Evolutionary conservation across 1,140 invertebrate species (phyloP), one percentile per base, ranked within the genome.

Genomic region (Phthorimaea operculella): DNA sequence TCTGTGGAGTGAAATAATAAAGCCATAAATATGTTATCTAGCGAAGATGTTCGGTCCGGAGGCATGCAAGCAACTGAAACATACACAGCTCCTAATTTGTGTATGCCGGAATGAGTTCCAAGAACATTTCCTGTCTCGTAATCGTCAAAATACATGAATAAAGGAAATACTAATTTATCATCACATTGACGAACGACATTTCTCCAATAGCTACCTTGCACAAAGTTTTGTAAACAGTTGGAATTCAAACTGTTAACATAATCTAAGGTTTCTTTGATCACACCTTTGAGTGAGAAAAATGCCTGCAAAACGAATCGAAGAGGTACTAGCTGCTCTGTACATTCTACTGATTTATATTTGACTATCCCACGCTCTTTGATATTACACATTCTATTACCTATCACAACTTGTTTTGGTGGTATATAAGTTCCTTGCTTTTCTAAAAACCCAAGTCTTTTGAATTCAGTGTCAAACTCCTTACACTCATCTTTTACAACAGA

Each of bases 81-180:
- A 56, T 70, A 70, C 21, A 64, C 57, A 12, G 58, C 60, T 14
- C 69, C 69, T 36, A 72, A 55, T 34, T 66, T 49, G 57, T 71
- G 62, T 14, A 42, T 58, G 49, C 68, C 64, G 15, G 59, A 45
- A 49, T 60, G 62, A 12, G 39, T 62, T 12, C 63, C 71, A 10
- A 72, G 34, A 15, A 47, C 34, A 55, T 74, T 72, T 17, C 63
- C 59, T 9, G 58, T 54, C 51, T 69, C 60, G 1, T 62, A 52
- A 55, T 72, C 66, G 51, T 66, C 66, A 50, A 59, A 65, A 54
- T 51, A 63, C 21, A 63, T 9, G 52, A 65, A 54, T 18, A 65
- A 18, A 16, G 45, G 45, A 10, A 48, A 14, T 11, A 48, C 45
- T 10, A 48, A 14, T 14, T 18, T 48, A 48, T 48, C 45, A 28